Base-by-base conservation (phyloP, 2,113 vertebrate genomes). In the Brachyistius frenatus region DNA sequence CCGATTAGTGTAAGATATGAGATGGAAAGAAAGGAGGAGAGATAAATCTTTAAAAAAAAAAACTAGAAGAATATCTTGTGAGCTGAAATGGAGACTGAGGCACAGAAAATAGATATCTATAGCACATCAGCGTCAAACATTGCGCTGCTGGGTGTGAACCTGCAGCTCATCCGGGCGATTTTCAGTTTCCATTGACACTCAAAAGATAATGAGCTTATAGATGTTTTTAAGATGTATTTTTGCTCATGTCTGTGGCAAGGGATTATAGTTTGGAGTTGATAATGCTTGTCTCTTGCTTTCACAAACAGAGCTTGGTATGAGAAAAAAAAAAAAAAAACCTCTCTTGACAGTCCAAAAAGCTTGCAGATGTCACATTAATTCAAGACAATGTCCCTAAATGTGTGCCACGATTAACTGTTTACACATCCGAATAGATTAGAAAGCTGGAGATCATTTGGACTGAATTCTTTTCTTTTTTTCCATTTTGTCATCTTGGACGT, bases 181-280 rank as follows among this genome's bases (percentile, higher is more conserved):
- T 79, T 84, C 72, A 84, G 75, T 85, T 92, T 72, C 77, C 73
- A 86, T 76, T 78, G 88, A 92, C 90, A 86, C 85, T 86, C 65
- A 10, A 84, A 85, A 83, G 88, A 93, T 94, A 95, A 94, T 94
- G 85, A 95, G 93, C 84, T 91, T 90, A 89, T 78, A 88, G 86
- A 88, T 90, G 81, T 73, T 92, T 90, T 92, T 83, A 73, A 92
- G 80, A 91, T 91, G 83, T 86, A 77, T 91, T 90, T 89, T 74
- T 90, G 81, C 71, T 68, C 50, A 35, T 33, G 83, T 91, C 82
- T 83, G 76, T 50, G 33, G 50, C 55, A 13, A 66, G 66, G 83
- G 86, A 92, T 87, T 85, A 81, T 53, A 53, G 81, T 79, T 85
- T 66, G 75, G 32, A 66, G 73, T 66, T 86, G 84, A 90, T 91